Percentiles rank a stretch among this genome's conserved stretches.
Conservation (phyloP, 1,140 invertebrate genomes). For the Harpegnathos saltator region DNA sequence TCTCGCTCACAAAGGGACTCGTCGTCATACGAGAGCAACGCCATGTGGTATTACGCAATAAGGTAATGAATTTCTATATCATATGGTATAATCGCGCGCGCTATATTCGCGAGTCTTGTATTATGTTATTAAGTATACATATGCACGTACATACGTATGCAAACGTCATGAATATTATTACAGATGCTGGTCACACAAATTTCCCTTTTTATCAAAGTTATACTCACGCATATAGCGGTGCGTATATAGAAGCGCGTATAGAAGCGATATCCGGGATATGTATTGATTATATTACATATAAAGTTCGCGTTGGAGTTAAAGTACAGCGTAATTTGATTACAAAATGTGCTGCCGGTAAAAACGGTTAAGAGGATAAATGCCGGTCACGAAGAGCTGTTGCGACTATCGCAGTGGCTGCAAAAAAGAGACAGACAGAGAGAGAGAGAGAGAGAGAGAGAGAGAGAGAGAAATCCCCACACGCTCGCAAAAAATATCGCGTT, state of each 20-base stretch:
- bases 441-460: too few species aligned
- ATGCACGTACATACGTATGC: too few species aligned
- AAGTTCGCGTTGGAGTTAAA: background rate
- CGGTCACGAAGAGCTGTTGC: background rate
- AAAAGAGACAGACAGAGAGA: too few species aligned
- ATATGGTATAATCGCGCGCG: background rate
- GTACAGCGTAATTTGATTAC: background rate
- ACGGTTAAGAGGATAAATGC: background rate
- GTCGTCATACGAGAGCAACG: background rate
- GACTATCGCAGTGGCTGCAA: too few species aligned
- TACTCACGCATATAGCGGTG: too few species aligned
- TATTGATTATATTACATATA: constrained; percentile 4
- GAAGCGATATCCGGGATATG: too few species aligned
- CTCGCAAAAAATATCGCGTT: background rate
- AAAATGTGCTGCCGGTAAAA: background rate
- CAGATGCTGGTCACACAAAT: background rate
- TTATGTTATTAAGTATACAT: constrained; percentile 15
- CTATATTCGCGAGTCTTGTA: background rate
- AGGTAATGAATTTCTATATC: background rate
- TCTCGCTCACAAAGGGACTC: background rate
- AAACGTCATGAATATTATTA: background rate
- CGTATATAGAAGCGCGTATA: constrained; percentile 2
- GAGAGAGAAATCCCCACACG: background rate
- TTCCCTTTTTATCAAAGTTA: constrained; percentile 5
- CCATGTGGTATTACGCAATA: background rate